Conservation (phyloP, 2,113 vertebrate species). For the Cairina moschata region DNA sequence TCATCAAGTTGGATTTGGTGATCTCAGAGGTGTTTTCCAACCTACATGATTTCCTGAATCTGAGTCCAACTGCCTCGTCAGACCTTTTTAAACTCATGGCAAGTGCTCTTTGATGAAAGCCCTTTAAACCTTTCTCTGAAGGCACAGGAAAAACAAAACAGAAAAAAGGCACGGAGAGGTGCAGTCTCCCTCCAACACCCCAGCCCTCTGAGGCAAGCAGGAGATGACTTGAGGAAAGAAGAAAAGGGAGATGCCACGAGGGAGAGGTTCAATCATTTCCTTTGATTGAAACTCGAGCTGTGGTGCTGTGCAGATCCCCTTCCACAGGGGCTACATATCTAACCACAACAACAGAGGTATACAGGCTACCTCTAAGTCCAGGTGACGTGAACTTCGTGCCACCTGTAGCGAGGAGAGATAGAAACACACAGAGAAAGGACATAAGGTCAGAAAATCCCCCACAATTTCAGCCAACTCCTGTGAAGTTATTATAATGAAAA, state of each 20-base stretch:
- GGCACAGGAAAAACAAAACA: not conserved
- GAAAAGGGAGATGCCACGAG: accelerated
- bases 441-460: not conserved
- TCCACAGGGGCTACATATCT: not conserved
- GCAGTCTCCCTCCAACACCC: not conserved
- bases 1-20: no score
- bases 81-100: not conserved
- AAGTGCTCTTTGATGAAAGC: not conserved
- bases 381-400: not conserved
- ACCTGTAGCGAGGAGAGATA: not conserved
- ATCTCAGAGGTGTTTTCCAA: no score
- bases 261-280: no score
- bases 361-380: not conserved
- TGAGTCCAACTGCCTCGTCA: no score
- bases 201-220: not conserved
- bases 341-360: not conserved
- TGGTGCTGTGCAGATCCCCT: not conserved
- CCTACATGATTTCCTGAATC: no score
- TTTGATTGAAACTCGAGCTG: not conserved
- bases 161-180: accelerated
- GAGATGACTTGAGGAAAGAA: not conserved
- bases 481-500: not conserved
- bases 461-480: not conserved
- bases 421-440: not conserved
- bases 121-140: not conserved